Evolutionary conservation across 2,888 invertebrate species (phyloP).

Genomic region (Dorcus hopei): DNA sequence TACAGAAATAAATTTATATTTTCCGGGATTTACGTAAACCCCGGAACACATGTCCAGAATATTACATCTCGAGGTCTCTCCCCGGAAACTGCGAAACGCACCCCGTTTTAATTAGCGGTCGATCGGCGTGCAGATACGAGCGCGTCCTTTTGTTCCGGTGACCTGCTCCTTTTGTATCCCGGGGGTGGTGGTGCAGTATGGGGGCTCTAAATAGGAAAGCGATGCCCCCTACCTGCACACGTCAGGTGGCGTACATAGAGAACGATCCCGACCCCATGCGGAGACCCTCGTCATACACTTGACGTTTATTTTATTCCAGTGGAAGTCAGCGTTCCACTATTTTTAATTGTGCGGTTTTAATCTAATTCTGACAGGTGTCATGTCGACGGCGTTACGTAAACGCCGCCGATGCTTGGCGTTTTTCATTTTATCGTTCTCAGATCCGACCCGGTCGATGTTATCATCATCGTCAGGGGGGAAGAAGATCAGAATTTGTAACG

Average conservation of each 20-base stretch:
- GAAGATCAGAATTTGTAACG: no score
- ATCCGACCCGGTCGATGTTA: slow-evolving; percentile 34
- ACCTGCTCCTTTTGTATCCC: no score
- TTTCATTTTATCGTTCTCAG: slow-evolving; percentile 37
- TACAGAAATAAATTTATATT: no score
- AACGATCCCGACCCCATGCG: slow-evolving; percentile 5
- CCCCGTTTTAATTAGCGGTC: no score
- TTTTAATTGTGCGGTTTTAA: slow-evolving; percentile 47
- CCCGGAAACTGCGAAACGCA: no score
- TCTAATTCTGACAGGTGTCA: slow-evolving; percentile 48
- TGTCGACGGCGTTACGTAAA: slow-evolving; percentile 38
- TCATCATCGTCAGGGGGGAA: background rate
- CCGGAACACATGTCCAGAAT: no score
- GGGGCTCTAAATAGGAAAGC: slow-evolving; percentile 8
- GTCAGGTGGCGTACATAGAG: slow-evolving; percentile 14
- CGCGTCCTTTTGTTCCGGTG: no score
- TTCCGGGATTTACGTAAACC: no score
- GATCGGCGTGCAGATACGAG: no score
- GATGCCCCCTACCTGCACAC: slow-evolving; percentile 15
- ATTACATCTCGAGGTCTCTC: no score
- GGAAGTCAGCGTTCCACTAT: slow-evolving; percentile 36
- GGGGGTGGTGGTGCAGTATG: slow-evolving; percentile 7
- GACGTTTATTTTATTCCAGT: slow-evolving; percentile 38
- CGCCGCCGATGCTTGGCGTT: slow-evolving; percentile 31
- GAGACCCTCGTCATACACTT: slow-evolving; percentile 33